Percentiles rank a stretch among this genome's conserved stretches.
Evolutionary conservation across 2,888 invertebrate species (phyloP).

Genomic region (Eupithecia inturbata): DNA sequence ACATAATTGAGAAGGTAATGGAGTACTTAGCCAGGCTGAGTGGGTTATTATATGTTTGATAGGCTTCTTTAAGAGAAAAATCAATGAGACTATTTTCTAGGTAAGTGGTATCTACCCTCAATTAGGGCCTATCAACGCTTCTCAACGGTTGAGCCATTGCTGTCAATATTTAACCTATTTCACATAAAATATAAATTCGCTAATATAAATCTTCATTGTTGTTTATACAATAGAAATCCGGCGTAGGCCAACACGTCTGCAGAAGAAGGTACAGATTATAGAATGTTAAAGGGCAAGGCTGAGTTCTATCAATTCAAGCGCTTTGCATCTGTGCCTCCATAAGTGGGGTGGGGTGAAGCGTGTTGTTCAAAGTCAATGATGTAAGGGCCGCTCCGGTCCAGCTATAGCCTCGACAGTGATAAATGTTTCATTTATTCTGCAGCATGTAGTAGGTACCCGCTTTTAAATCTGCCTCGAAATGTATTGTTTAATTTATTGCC

Average conservation of each 20-base stretch:
- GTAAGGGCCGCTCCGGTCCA: conserved; percentile 56
- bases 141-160: background rate
- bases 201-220: conserved; percentile 1
- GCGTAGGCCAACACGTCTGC: background rate
- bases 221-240: background rate
- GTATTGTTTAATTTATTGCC: conserved; percentile 63
- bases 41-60: background rate
- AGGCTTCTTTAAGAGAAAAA: background rate
- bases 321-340: conserved; percentile 33
- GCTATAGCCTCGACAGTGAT: conserved; percentile 70
- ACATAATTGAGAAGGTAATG: background rate
- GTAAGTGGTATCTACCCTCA: background rate
- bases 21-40: background rate
- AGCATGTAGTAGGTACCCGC: conserved; percentile 58
- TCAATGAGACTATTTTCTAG: background rate
- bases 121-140: background rate
- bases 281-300: conserved; percentile 17
- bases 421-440: conserved; percentile 78
- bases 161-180: background rate
- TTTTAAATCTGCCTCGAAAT: conserved; percentile 65
- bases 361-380: conserved; percentile 48
- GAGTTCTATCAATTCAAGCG: conserved; percentile 29
- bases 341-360: conserved; percentile 20
- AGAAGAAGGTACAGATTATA: background rate
- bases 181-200: background rate